Evolutionary conservation across 2,797 vertebrate genomes (phyloP), one percentile per base, ranked within the genome.

Genomic region (Phylloscopus collybita): DNA sequence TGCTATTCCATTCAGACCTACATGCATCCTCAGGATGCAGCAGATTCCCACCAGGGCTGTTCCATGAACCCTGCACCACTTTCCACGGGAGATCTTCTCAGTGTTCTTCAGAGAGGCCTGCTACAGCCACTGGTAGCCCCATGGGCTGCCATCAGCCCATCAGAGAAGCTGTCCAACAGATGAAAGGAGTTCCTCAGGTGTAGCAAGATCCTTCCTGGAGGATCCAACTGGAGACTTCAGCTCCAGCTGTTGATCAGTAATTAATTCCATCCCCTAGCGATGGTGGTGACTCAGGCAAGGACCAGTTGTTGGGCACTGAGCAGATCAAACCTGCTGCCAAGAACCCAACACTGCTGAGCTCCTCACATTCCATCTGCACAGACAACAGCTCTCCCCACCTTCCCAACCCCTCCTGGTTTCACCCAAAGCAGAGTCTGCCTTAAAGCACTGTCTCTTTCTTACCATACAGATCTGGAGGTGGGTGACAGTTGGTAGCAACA

Each of bases 401-500:
- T 29, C 38, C 57, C 1, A 1, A 11, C 18, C 21, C 25, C 20
- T 65, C 59, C 57, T 3, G 6, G 16, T n/a, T 57, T 60, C 65
- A 34, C 53, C 53, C 67, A 22, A 59, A 80, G 51, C 51, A 44
- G 29, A 65, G 6, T 11, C 22, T 40, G 9, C 0, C 1, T 66
- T 40, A 49, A 26, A 86, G 45, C 76, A 13, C 27, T 13, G 13
- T 49, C 9, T 88, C 13, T 50, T 80, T 61, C 10, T 38, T 71
- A 29, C 50, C 0, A 1, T 21, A 17, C 0, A 0, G 56, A 44
- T 16, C 8, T 59, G 72, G 36, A 50, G n/a, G 17, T 59, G 16
- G 9, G 0, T 32, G 70, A 47, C 45, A 22, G 14, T 29, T 54
- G 32, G 36, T 16, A 59, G 60, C 38, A 61, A 56, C 62, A 72